Evolutionary conservation across 2,888 invertebrate species (phyloP), one percentile per base, ranked within the genome.

Genomic region (Opisthograptis luteolata): DNA sequence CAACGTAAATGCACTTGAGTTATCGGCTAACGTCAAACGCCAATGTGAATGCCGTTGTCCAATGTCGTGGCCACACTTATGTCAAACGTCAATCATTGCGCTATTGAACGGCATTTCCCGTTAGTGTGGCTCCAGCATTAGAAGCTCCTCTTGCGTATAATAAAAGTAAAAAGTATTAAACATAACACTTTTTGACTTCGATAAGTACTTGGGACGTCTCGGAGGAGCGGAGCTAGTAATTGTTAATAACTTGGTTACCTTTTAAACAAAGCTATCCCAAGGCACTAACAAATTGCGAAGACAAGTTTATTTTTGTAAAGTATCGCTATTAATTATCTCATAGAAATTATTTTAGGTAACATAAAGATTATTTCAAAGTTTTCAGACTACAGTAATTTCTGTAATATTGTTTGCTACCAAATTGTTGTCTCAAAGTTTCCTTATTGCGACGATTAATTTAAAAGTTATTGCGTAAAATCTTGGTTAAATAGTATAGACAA

Each of bases 261-360:
- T 8, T 31, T 15, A 44, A 52, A 44, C 44, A 22, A 40, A 31
- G 10, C 27, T 20, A 31, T 12, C 34, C 44, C 12, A n/a, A 13
- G 15, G 20, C 24, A 45, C 42, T 42, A 41, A 35, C 30, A 34
- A 36, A 47, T 49, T 50, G 40, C 41, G 50, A 50, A 44, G 46
- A 46, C 31, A 32, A 59, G 31, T 56, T 52, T 43, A 41, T 50
- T 34, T 41, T 45, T 30, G 12, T 36, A 35, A 32, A 46, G 42
- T 41, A 41, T 50, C 42, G 42, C 42, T 54, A 56, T 56, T 59
- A 60, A 58, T 58, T 55, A 58, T 54, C 51, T 49, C 51, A 37
- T 41, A 46, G 48, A 56, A 56, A 56, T 54, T 51, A 45, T 54
- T 55, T 57, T 42, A 59, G 28, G 27, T 25, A 52, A 61, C 54